phyloP scores from a whole-genome alignment of 2,113 vertebrate species.

The Seriola aureovittata region DNA sequence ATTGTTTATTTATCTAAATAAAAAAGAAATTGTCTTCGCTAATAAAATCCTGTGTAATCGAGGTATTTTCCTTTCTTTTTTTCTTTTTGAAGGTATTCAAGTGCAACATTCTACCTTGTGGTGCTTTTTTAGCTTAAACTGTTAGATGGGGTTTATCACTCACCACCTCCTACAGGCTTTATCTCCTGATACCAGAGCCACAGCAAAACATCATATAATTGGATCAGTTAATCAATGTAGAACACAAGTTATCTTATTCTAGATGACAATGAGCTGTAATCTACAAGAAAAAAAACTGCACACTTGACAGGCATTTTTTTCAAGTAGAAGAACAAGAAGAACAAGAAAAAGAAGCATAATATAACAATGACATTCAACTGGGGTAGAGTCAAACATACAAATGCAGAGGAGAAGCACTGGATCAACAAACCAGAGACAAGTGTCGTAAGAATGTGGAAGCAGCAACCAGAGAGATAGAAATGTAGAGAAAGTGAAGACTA shows the following conservation, averaged over 20 bases:
- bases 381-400: neutral
- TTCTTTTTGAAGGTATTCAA: neutral
- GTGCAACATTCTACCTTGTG: neutral
- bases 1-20: slow-evolving; percentile 1
- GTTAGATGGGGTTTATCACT: neutral
- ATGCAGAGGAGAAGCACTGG: neutral
- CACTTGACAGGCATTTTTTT: too few species aligned
- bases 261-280: slow-evolving; percentile 2
- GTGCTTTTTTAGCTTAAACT: neutral
- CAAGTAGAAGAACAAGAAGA: neutral
- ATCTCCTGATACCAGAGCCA: slow-evolving; percentile 4
- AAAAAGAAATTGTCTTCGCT: neutral
- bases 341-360: neutral
- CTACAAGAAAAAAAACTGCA: neutral
- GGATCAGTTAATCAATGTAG: slow-evolving; percentile 6
- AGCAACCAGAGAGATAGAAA: neutral
- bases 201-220: slow-evolving; percentile 2
- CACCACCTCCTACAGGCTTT: neutral
- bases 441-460: neutral
- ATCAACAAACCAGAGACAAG: neutral
- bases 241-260: neutral
- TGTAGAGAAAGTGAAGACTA: neutral
- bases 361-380: neutral
- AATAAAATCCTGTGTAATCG: neutral
- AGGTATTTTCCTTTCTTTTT: neutral